These are phyloP conservation scores for Chamaea fasciata DNA, from an alignment of 2,113 vertebrate species.

Conservation along the genomic window DNA sequence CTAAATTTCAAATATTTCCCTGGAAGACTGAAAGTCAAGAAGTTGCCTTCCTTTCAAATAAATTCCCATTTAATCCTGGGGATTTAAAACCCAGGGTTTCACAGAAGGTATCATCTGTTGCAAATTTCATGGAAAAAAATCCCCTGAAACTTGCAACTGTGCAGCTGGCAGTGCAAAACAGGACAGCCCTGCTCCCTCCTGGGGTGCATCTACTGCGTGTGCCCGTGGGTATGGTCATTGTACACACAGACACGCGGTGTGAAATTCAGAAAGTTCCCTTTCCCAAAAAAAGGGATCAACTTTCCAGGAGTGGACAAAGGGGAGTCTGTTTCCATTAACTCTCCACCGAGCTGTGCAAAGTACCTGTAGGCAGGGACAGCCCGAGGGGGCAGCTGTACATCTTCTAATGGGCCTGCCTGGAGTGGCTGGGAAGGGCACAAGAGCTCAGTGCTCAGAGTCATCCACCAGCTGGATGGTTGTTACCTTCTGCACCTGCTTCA, in stretches of 20 bases:
- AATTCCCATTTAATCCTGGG: neutral
- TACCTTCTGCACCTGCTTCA: neutral
- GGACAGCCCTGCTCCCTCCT: neutral
- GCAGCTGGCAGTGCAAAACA: neutral
- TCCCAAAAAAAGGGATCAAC: neutral
- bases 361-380: neutral
- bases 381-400: neutral
- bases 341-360: neutral
- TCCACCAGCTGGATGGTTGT: neutral
- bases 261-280: neutral
- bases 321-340: neutral
- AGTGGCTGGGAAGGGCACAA: neutral
- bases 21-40: neutral
- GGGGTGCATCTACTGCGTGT: accelerated
- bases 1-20: neutral
- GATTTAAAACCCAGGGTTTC: neutral
- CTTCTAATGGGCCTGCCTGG: neutral
- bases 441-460: neutral
- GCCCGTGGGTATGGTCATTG: accelerated
- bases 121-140: neutral
- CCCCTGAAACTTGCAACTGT: neutral
- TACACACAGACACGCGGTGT: neutral
- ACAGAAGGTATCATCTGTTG: neutral
- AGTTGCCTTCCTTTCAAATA: neutral
- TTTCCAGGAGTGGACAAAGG: neutral